Base-by-base conservation (phyloP, 2,113 vertebrate genomes). In the Gobio gobio region DNA sequence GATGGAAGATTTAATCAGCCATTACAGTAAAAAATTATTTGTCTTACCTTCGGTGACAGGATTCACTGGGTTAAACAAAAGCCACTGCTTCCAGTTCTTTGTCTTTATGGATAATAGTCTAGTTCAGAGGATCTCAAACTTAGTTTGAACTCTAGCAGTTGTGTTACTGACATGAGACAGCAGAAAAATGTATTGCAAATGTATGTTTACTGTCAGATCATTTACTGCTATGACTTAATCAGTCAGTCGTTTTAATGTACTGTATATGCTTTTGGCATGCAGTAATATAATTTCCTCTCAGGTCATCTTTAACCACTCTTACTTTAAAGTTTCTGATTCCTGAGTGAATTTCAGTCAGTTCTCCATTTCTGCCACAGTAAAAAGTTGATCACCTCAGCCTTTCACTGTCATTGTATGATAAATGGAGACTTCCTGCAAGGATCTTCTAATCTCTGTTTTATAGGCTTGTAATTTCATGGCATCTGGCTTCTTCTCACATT, bases 401-500 rank as follows among this genome's bases (percentile, higher is more conserved):
- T 36, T 24, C 18, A 40, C 58, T 63, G 26, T 66, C 13, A 36
- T 12, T 0, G 20, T 10, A 22, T 45, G 77, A 63, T 45, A 63
- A 45, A 63, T 9, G 4, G 22, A 79, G 40, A 40, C 58, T 5
- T 61, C n/a, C 13, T 63, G 58, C 22, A 24, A 63, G n/a, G 29
- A 59, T 78, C 33, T 78, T 59, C 56, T 61, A 78, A 78, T 78
- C 56, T 61, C 33, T 63, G 1, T 47, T 80, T 79, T 64, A 80
- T 80, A 43, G 40, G 20, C n/a, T 29, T 80, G 78, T 63, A 80
- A 80, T 64, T 80, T 26, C 12, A 29, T 63, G 43, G 59, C 40
- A 80, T 64, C 40, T 63, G 58, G 40, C 58, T 79, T 79, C 56
- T 61, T 79, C 56, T 79, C 77, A 63, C 36, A 61, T 47, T 79